Conservation (phyloP, 2,797 vertebrate species). For the Monodelphis domestica region DNA sequence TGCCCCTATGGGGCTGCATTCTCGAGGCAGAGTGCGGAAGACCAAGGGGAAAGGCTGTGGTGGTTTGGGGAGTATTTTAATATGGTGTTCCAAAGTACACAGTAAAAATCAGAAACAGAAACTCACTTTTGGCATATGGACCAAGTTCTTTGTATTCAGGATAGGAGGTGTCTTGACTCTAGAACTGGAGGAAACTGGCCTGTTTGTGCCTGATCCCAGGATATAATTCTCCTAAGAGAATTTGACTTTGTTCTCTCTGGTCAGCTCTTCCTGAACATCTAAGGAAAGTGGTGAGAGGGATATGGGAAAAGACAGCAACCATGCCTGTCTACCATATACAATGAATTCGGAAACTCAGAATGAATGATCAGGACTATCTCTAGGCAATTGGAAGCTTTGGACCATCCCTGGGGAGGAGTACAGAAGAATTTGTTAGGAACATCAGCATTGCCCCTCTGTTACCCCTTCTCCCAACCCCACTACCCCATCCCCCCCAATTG, state of each 20-base stretch:
- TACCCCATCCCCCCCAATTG: background rate
- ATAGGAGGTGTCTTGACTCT: background rate
- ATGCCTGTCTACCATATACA: background rate
- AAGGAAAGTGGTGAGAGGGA: background rate
- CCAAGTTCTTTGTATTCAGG: background rate
- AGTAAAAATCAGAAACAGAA: background rate
- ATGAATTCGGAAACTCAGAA: background rate
- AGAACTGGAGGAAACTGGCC: background rate
- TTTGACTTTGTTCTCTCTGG: background rate
- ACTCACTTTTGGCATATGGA: background rate
- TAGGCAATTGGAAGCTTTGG: background rate
- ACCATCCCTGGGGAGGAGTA: background rate
- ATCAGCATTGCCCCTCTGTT: background rate
- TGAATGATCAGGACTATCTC: background rate
- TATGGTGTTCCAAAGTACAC: background rate
- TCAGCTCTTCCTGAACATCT: background rate
- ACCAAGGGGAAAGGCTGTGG: background rate
- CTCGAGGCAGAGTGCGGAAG: background rate
- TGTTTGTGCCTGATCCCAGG: background rate
- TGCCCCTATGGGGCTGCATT: background rate
- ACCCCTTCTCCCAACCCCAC: background rate
- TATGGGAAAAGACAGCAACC: background rate
- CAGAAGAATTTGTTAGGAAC: background rate
- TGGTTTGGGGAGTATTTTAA: background rate
- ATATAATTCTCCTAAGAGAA: background rate